Conservation (phyloP, 2,888 invertebrate species). For the Sceliomorpha sp. region DNA sequence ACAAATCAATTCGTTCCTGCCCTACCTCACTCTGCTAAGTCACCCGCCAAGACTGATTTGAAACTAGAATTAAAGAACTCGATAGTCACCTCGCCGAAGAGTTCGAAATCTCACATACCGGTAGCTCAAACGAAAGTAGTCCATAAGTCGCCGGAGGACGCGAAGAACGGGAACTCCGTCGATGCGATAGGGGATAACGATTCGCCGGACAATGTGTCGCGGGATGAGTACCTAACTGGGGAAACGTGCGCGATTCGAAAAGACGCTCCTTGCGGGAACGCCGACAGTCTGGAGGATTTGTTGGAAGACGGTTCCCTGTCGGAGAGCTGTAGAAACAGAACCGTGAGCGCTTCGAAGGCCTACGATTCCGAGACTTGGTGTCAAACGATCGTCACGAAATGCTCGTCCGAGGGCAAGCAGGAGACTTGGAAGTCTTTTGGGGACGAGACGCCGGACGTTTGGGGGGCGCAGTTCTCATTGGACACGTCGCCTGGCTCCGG, state of each 20-base stretch:
- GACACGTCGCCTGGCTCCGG: slow-evolving; percentile 77
- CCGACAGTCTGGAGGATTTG: slow-evolving; percentile 48
- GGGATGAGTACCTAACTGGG: too few species aligned
- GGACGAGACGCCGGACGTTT: slow-evolving; percentile 65
- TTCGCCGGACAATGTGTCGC: slow-evolving; percentile 32
- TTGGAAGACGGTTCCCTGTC: slow-evolving; percentile 43
- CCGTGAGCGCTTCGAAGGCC: slow-evolving; percentile 15
- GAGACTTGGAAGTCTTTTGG: slow-evolving; percentile 65
- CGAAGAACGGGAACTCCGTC: slow-evolving; percentile 63
- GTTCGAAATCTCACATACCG: slow-evolving; percentile 60
- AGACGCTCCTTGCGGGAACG: too few species aligned
- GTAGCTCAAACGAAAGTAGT: slow-evolving; percentile 49
- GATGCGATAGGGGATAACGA: slow-evolving; percentile 45
- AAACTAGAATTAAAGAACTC: slow-evolving; percentile 70
- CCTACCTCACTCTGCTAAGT: slow-evolving; percentile 73
- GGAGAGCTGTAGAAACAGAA: slow-evolving; percentile 18
- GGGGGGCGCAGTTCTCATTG: slow-evolving; percentile 73
- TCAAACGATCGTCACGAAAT: slow-evolving; percentile 56
- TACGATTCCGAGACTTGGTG: slow-evolving; percentile 31
- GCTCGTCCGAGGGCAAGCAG: slow-evolving; percentile 58
- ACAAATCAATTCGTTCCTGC: slow-evolving; percentile 78
- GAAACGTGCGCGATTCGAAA: too few species aligned
- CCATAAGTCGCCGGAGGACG: slow-evolving; percentile 45
- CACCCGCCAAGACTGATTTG: slow-evolving; percentile 71
- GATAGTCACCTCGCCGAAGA: slow-evolving; percentile 53